Conservation (phyloP, 2,113 vertebrate species). For the Heliornis fulica region DNA sequence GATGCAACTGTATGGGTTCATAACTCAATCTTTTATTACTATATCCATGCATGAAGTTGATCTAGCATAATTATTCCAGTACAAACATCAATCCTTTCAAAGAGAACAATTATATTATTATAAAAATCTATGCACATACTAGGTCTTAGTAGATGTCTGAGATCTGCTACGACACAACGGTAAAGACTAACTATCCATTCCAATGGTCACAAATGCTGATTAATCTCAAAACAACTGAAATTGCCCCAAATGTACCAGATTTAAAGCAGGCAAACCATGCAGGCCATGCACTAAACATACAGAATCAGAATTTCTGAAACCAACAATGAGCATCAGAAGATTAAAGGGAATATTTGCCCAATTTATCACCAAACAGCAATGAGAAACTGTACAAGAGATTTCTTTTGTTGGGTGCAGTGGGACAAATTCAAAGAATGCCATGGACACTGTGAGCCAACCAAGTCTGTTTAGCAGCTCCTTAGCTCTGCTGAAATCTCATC, state of each 20-base stretch:
- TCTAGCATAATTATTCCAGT: neutral
- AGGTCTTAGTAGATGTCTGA: neutral
- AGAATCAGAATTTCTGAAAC: neutral
- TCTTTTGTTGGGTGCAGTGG: neutral
- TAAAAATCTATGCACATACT: neutral
- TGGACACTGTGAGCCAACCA: neutral
- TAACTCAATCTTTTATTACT: neutral
- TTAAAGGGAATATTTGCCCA: neutral
- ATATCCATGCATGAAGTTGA: neutral
- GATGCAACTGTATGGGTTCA: neutral
- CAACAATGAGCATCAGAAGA: neutral
- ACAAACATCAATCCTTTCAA: constrained; percentile 6
- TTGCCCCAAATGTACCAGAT: neutral
- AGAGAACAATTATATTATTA: neutral
- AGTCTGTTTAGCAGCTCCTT: neutral
- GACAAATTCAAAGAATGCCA: neutral
- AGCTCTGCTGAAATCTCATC: neutral
- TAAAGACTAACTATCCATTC: neutral
- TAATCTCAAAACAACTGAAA: neutral
- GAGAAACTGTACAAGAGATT: neutral
- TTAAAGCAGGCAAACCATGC: neutral
- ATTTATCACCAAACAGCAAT: neutral
- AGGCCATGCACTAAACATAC: neutral
- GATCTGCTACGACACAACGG: neutral
- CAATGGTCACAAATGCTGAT: neutral